Evolutionary conservation across 2,888 invertebrate species (phyloP).

Genomic region (Seira musarum): DNA sequence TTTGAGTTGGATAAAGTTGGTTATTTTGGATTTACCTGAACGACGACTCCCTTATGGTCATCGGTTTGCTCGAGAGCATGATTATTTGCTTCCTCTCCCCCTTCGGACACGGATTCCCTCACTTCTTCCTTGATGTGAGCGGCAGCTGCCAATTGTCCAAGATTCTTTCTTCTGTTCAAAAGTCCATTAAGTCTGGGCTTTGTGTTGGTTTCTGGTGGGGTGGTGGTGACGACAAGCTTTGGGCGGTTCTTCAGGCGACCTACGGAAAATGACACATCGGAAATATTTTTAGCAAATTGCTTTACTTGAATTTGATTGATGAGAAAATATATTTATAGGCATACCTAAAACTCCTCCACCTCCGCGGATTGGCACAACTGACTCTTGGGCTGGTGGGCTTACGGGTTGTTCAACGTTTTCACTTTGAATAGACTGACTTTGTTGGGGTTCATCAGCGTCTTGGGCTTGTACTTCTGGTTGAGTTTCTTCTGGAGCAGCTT

Average conservation of each 20-base stretch:
- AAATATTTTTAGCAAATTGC: not conserved
- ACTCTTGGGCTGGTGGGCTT: constrained; percentile 42
- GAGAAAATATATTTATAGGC: constrained; percentile 12
- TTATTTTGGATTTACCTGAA: constrained; percentile 59
- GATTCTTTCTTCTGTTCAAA: constrained; percentile 62
- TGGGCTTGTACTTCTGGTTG: constrained; percentile 32
- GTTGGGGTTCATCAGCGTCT: constrained; percentile 50
- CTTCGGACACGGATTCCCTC: constrained; percentile 44
- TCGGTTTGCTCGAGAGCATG: constrained; percentile 58
- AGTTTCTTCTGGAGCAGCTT: constrained; percentile 37
- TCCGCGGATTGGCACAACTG: constrained; percentile 55
- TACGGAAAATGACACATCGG: too few species aligned
- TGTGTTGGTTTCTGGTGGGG: constrained; percentile 62
- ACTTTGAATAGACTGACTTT: constrained; percentile 50
- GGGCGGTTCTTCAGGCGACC: constrained; percentile 65
- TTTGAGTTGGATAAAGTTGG: not conserved
- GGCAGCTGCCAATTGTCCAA: constrained; percentile 34
- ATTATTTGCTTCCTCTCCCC: constrained; percentile 51
- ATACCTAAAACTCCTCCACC: constrained; percentile 65
- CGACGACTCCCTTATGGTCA: constrained; percentile 68
- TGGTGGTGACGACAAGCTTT: constrained; percentile 63
- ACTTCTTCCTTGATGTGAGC: constrained; percentile 55
- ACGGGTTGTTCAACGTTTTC: constrained; percentile 50
- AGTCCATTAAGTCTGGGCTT: constrained; percentile 65
- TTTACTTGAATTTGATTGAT: not conserved